Base-by-base conservation (phyloP, 2,888 invertebrate genomes). In the Crocallis elinguaria region DNA sequence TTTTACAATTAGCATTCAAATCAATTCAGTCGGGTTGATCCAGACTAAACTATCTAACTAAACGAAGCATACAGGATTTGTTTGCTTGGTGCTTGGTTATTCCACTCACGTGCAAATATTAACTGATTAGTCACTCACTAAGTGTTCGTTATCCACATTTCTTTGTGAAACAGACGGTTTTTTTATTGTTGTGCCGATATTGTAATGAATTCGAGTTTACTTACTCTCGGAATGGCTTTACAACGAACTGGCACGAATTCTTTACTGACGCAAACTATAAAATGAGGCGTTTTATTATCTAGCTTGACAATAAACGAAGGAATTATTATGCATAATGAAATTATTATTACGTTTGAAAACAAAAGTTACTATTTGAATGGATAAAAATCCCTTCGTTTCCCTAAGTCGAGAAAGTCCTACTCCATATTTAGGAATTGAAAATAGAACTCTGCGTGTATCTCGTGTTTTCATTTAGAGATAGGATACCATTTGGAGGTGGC, bases 1-100 rank as follows among this genome's bases (percentile, higher is more conserved):
- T 67, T 53, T 61, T 56, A 60, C 52, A 71, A 72, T 70, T 66
- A 64, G 51, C 58, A 57, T 58, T 53, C 35, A 46, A 64, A 63
- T 64, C 56, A 54, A 63, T 63, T 64, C 29, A 23, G 25, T 64
- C 49, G 33, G 38, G 36, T 53, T 62, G 46, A 62, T 62, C 44
- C 58, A 45, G n/a, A n/a, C 36, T 50, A 37, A 36, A 39, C 33
- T 30, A 8, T 46, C 5, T 46, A 25, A 52, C 5, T 46, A 25
- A 52, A 60, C 46, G 55, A 57, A 48, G 17, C 50, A 44, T 30
- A 52, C 33, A 35, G n/a, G 39, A 35, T 41, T 39, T 41, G 13
- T 43, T 38, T 33, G 29, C n/a, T 27, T n/a, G 3, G 8, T n/a
- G n/a, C 16, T 48, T 49, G 46, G 23, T 38, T 57, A n/a, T 52